Evolutionary conservation across 92 coral and sea anemone genomes (phyloP), one percentile per base, ranked within the genome.

Genomic region (Umimayanthus kanabou): DNA sequence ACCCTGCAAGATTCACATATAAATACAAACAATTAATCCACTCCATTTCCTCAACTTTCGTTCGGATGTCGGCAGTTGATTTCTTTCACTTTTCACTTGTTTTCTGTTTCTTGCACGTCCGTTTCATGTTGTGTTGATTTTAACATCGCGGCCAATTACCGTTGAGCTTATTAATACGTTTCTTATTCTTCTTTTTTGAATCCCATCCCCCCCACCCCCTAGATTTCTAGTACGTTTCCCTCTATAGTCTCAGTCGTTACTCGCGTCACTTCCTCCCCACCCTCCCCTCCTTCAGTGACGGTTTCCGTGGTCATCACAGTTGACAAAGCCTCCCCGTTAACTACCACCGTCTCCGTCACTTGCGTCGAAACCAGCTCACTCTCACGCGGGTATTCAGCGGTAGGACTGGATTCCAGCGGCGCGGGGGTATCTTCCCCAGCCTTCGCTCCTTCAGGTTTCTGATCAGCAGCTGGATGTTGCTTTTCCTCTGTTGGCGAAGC

Each of bases 291-390:
- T 15, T 69, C 87, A 53, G 50, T n/a, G 47, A 73, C 73, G 5
- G 85, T 82, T 82, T 82, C 77, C 28, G 87, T 83, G 55, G 87
- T 83, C 22, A 66, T 83, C 9, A 83, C 67, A 29, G 87, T 45
- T 29, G 87, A 43, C 37, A 67, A 47, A 18, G 87, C 78, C 67
- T 83, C 77, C n/a, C 87, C 87, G 23, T 83, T 83, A 14, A 71
- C 55, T 1, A 83, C 65, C 6, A 83, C 87, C 43, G 87, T 83
- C 8, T 83, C 87, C 28, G 87, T 83, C 43, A 83, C 87, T 43
- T 83, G 78, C 45, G 70, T 83, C 66, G 77, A 66, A 47, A 67
- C 76, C 77, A 67, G 13, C 40, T 82, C 77, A 71, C 77, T 25
- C 22, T 82, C 86, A 11, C 22, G 78, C 29, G 26, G 78, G 15